phyloP scores from a whole-genome alignment of 2,797 vertebrate genomes.

The Eidolon dupreanum region DNA sequence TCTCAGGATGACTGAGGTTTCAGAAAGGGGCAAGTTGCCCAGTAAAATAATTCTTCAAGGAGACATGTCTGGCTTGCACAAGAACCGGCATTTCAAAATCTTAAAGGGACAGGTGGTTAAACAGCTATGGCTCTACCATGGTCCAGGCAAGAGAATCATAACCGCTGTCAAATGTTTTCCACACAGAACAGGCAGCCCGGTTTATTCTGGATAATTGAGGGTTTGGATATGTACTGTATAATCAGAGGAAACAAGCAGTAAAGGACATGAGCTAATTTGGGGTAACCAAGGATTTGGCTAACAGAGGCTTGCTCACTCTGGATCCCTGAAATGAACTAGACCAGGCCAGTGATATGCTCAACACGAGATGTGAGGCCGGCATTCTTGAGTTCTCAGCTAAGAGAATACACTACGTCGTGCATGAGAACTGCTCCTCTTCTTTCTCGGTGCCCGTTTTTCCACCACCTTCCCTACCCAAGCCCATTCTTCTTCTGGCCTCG shows the following conservation, averaged over 20 bases:
- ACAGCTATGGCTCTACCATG: neutral
- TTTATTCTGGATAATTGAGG: constrained; percentile 67
- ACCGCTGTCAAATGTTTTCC: constrained; percentile 56
- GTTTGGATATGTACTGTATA: constrained; percentile 55
- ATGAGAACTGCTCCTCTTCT: neutral
- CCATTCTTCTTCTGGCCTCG: neutral
- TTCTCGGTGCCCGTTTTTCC: neutral
- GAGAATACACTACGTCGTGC: neutral
- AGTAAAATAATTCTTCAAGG: constrained; percentile 46
- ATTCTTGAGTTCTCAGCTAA: neutral
- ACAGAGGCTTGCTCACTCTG: constrained; percentile 17
- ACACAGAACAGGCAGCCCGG: constrained; percentile 5
- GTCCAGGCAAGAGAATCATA: constrained; percentile 31
- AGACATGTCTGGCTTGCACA: constrained; percentile 47
- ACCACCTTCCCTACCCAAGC: neutral
- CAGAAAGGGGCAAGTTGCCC: constrained; percentile 53
- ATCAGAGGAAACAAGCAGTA: constrained; percentile 73
- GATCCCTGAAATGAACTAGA: neutral
- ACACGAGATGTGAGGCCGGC: neutral
- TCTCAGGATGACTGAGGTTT: constrained; percentile 53
- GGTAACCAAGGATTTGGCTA: constrained; percentile 63
- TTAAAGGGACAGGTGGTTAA: constrained; percentile 65
- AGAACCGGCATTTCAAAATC: constrained; percentile 59
- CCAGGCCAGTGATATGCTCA: neutral
- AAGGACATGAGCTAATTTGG: constrained; percentile 66